Base-by-base conservation (phyloP, 2,113 vertebrate species). In the Seriola rivoliana region DNA sequence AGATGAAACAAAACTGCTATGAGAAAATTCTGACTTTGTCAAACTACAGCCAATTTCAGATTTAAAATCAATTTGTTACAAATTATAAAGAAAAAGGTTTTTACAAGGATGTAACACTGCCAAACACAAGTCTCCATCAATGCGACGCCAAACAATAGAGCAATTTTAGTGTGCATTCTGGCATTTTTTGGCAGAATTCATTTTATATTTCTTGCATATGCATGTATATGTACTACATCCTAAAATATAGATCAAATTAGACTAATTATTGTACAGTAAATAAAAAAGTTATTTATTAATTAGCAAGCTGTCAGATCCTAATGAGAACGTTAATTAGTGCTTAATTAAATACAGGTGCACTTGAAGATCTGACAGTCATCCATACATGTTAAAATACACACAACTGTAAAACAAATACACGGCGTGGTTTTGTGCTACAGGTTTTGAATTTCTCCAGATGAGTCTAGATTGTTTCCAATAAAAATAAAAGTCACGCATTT, bases 401-500 rank as follows among this genome's bases (percentile, higher is more conserved):
- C 13, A 34, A 70, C 44, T 40, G 32, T 38, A 34, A 50, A 50
- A 68, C 11, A 58, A 70, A 57, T 55, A 40, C 4, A 59, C 38
- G 42, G 59, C 64, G 42, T 63, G 23, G 10, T 25, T 77, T 81
- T 81, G 73, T 86, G 78, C 74, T 69, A 68, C 10, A 29, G 29
- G 38, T n/a, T 66, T 60, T 70, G 2, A 78, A 69, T 16, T 34
- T 62, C 50, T 66, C 19, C 19, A 34, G 25, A 38, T 44, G 59
- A 68, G 69, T 50, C 13, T 29, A 50, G 42, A 34, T 57, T 29
- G 54, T 70, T 63, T 50, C 23, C 25, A 44, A 29, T 38, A 19
- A 79, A 29, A 89, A 80, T 46, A 58, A 85, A 78, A 83, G n/a
- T 64, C 85, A 70, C 62, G 76, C n/a, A 80, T 8, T 76, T 58